These are phyloP conservation scores for Lepidostoma basale DNA, from an alignment of 1,140 invertebrate genomes.

Conservation along the genomic window DNA sequence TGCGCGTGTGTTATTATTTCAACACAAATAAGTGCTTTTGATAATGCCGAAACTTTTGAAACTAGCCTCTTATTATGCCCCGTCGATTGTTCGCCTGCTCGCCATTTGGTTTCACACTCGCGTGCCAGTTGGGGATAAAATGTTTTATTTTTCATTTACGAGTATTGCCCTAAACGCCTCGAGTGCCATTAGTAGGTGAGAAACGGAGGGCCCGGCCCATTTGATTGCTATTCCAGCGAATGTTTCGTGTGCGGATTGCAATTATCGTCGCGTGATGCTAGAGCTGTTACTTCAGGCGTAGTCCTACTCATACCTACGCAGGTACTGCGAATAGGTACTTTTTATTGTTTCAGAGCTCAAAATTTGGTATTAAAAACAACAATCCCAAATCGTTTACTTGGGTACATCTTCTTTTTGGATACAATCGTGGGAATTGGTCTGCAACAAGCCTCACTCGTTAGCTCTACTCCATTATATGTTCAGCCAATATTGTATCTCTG, in stretches of 20 bases:
- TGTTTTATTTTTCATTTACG: slow-evolving; percentile 14
- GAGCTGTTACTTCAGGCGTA: too few species aligned
- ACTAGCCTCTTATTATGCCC: slow-evolving; percentile 21
- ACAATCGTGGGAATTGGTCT: too few species aligned
- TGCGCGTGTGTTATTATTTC: neutral
- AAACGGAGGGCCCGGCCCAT: neutral
- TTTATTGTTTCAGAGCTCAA: too few species aligned
- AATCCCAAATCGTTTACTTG: too few species aligned
- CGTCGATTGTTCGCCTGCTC: slow-evolving; percentile 6
- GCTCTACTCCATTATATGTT: too few species aligned
- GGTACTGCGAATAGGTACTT: too few species aligned
- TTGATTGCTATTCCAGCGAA: neutral
- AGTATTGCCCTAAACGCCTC: neutral
- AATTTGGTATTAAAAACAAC: too few species aligned
- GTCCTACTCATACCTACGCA: too few species aligned
- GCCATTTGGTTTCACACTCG: slow-evolving; percentile 17
- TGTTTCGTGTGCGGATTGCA: neutral
- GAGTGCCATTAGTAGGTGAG: neutral
- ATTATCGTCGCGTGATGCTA: neutral
- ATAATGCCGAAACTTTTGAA: neutral
- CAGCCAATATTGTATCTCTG: too few species aligned
- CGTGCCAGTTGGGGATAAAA: slow-evolving; percentile 6
- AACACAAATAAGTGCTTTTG: slow-evolving; percentile 6
- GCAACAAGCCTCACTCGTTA: too few species aligned
- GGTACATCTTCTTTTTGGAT: too few species aligned